Conservation (phyloP, 2,113 vertebrate genomes). For the Sprattus sprattus region DNA sequence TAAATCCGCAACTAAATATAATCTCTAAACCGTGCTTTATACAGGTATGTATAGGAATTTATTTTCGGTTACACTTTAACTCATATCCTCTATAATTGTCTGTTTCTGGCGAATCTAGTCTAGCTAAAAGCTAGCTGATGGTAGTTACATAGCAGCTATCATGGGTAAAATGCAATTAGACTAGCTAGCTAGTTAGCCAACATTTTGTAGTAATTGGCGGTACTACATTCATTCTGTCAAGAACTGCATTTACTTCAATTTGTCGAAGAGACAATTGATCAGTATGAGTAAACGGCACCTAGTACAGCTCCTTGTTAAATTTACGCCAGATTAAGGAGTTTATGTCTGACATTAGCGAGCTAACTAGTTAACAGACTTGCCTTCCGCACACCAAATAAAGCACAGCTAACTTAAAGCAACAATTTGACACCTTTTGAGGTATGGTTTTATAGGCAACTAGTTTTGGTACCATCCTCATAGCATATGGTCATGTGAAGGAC, state of each 20-base stretch:
- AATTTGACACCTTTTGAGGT: too few relatives aligned
- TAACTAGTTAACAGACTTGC: too few relatives aligned
- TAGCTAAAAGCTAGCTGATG: neutral
- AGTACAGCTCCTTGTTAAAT: neutral
- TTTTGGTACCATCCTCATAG: too few relatives aligned
- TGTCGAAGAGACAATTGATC: neutral
- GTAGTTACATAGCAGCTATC: neutral
- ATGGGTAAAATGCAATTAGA: neutral
- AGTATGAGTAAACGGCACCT: neutral
- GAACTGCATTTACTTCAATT: neutral
- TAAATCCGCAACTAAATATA: neutral
- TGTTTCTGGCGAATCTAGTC: neutral
- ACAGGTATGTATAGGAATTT: neutral
- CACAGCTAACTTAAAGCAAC: too few relatives aligned
- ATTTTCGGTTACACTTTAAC: neutral
- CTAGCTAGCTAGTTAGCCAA: neutral
- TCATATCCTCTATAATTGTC: neutral
- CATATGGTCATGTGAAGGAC: too few relatives aligned
- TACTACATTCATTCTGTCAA: neutral
- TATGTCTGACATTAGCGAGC: neutral
- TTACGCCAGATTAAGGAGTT: neutral
- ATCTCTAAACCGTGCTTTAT: neutral
- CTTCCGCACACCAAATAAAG: too few relatives aligned
- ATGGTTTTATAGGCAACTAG: too few relatives aligned
- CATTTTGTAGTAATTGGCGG: neutral